Conservation (phyloP, 2,888 invertebrate genomes). For the Griposia aprilina region DNA sequence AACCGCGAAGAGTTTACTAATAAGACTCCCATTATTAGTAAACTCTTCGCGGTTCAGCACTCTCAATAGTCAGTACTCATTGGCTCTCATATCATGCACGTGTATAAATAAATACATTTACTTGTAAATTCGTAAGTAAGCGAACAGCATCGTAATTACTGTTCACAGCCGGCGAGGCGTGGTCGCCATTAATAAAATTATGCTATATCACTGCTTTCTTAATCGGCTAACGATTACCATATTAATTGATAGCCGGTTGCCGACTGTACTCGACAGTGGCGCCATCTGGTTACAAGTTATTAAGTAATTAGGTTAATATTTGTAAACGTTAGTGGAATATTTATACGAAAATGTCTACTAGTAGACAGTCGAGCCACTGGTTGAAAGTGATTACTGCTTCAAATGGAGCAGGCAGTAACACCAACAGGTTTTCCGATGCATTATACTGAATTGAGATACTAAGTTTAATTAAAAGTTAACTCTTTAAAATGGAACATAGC, state of each 20-base stretch:
- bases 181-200: slow-evolving; percentile 58
- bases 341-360: background rate
- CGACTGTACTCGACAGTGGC: slow-evolving; percentile 33
- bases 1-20: too few relatives aligned
- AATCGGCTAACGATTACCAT: slow-evolving; percentile 54
- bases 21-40: too few relatives aligned
- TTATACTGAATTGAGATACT: background rate
- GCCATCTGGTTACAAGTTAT: slow-evolving; percentile 38
- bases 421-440: background rate
- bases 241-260: slow-evolving; percentile 56
- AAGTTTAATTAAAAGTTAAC: background rate
- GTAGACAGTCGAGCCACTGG: background rate
- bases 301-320: slow-evolving; percentile 35
- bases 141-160: slow-evolving; percentile 38
- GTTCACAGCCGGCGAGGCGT: slow-evolving; percentile 43
- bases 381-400: background rate
- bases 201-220: slow-evolving; percentile 53
- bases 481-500: background rate
- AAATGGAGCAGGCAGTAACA: background rate
- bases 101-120: slow-evolving; percentile 42
- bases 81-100: background rate
- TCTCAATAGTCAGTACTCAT: background rate
- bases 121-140: slow-evolving; percentile 36
- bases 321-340: slow-evolving; percentile 24
- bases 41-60: background rate